phyloP scores from a whole-genome alignment of 2,113 vertebrate species.

The Ellobius talpinus region DNA sequence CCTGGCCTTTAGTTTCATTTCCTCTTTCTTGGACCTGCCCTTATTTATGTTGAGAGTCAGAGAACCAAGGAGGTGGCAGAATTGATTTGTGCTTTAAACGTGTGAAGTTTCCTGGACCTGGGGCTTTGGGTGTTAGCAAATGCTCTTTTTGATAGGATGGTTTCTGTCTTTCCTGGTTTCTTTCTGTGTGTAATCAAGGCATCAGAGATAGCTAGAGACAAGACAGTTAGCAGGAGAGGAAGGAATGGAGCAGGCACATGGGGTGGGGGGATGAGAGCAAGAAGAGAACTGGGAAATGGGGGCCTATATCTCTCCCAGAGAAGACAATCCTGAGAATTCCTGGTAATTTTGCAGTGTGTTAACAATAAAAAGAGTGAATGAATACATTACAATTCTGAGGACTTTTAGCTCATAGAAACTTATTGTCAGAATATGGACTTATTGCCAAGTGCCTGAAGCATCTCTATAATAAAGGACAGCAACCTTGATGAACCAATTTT shows the following conservation, averaged over 20 bases:
- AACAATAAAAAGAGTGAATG: conserved; percentile 71
- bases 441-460: conserved; percentile 89
- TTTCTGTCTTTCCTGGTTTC: conserved; percentile 75
- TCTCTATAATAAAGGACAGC: conserved; percentile 90
- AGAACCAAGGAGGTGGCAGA: conserved; percentile 38
- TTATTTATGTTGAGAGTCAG: conserved; percentile 39
- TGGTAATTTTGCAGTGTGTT: conserved; percentile 83
- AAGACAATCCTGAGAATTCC: conserved; percentile 86
- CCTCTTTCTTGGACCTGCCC: background rate
- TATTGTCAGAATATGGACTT: conserved; percentile 89
- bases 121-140: conserved; percentile 73
- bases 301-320: conserved; percentile 74
- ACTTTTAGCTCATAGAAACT: conserved; percentile 86
- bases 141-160: conserved; percentile 72
- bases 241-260: background rate
- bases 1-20: conserved; percentile 25
- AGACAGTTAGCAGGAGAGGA: conserved; percentile 76
- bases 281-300: conserved; percentile 64
- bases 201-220: conserved; percentile 68
- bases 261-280: background rate
- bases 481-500: conserved; percentile 91
- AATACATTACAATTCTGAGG: conserved; percentile 84
- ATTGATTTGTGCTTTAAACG: conserved; percentile 71
- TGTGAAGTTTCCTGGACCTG: conserved; percentile 82
- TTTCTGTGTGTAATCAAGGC: conserved; percentile 76